Percentiles rank a stretch among this genome's conserved stretches.
Conservation (phyloP, 2,113 vertebrate genomes). For the Sphyrna mokarran region DNA sequence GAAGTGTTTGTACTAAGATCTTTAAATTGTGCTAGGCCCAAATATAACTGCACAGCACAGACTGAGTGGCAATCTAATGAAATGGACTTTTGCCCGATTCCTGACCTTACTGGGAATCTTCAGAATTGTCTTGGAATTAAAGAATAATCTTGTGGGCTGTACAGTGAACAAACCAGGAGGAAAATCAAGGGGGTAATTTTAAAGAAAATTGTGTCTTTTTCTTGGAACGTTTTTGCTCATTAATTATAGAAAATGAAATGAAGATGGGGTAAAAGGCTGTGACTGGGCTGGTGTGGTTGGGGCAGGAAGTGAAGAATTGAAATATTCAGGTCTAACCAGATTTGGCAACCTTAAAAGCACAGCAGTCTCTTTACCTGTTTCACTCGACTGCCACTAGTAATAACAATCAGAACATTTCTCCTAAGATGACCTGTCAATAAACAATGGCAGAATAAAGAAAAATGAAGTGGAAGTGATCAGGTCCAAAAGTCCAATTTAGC, state of each 20-base stretch:
- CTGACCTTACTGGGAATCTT: neutral
- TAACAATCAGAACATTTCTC: neutral
- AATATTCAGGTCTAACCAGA: neutral
- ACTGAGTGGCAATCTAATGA: neutral
- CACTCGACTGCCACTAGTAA: neutral
- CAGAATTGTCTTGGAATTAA: neutral
- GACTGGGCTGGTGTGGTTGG: neutral
- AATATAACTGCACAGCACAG: neutral
- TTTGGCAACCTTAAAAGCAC: neutral
- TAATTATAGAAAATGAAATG: neutral
- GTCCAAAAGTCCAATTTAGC: neutral
- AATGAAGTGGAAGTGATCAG: neutral
- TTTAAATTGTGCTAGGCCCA: neutral
- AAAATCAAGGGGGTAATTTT: neutral
- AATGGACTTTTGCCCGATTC: neutral
- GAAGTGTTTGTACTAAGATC: neutral
- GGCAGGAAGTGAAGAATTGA: neutral
- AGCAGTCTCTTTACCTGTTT: neutral
- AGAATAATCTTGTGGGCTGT: neutral
- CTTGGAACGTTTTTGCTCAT: neutral
- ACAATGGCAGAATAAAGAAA: neutral
- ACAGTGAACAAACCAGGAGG: neutral
- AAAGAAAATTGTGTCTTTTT: neutral
- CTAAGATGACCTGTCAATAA: neutral
- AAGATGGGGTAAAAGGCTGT: neutral